Evolutionary conservation across 1,140 invertebrate species (phyloP).

Genomic region (Metaphire vulgaris): DNA sequence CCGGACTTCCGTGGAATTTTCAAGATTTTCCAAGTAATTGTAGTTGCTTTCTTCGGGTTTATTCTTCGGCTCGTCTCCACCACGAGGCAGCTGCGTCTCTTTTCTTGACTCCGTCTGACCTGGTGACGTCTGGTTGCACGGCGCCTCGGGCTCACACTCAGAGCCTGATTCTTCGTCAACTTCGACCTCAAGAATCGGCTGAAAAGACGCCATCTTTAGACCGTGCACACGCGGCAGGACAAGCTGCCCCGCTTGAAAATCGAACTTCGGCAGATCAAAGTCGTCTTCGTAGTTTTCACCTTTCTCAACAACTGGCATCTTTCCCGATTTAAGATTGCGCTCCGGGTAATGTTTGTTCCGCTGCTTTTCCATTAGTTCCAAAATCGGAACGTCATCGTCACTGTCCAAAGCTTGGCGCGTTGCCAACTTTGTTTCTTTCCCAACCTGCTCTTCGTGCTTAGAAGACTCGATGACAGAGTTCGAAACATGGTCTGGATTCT

Average conservation of each 20-base stretch:
- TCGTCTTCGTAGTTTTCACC: neutral
- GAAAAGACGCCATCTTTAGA: neutral
- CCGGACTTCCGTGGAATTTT: neutral
- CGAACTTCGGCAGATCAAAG: neutral
- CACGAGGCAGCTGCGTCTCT: too few relatives aligned
- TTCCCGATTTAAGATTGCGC: neutral
- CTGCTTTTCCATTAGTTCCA: neutral
- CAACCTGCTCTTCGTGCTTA: too few relatives aligned
- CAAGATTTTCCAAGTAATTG: neutral
- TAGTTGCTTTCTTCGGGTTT: neutral
- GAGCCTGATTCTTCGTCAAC: neutral
- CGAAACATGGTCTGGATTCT: too few relatives aligned
- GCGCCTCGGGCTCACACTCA: too few relatives aligned
- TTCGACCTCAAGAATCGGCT: neutral
- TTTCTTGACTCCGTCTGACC: too few relatives aligned
- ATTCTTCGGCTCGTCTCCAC: too few relatives aligned
- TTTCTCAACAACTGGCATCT: neutral
- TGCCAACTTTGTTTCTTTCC: too few relatives aligned
- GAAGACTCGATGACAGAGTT: too few relatives aligned
- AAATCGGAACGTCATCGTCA: neutral
- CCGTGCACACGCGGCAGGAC: neutral
- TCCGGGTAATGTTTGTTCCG: neutral
- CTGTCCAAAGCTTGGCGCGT: too few relatives aligned
- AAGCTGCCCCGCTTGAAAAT: neutral
- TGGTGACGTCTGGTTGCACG: too few relatives aligned